Evolutionary conservation across 2,113 vertebrate species (phyloP), one percentile per base, ranked within the genome.

Genomic region (Macrotus californicus): DNA sequence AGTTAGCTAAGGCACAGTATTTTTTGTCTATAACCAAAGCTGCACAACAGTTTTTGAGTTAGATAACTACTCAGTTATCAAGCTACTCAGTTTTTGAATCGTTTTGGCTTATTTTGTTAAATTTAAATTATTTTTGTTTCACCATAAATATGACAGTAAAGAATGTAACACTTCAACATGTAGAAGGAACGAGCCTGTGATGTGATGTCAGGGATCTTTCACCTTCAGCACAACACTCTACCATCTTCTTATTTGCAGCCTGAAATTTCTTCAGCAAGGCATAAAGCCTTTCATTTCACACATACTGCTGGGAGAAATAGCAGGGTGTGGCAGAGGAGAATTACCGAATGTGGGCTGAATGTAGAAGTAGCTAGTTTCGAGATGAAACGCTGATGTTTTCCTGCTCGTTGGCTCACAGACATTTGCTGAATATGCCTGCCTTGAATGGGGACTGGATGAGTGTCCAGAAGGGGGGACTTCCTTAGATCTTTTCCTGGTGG

Each of bases 221-320:
- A 21, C n/a, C 41, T 29, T 77, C 9, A 19, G 26, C 2, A n/a
- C 66, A 69, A 16, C 4, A 19, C 21, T 14, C 24, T 1, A 43
- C 29, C 29, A 88, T 85, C 50, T 79, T 96, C 83, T 88, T 54
- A 86, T 91, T 85, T 75, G 41, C 43, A 88, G 19, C 39, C 77
- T 75, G 39, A 79, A 94, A 95, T 91, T 76, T 95, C 88, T 81
- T 80, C 85, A 91, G 26, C 21, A 73, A 89, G 82, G 36, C 61
- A 72, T 64, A 85, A 96, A 94, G 39, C 31, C 81, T 95, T 92
- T 85, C 76, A 94, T 94, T 92, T 94, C 61, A 87, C 13, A 76
- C 50, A 89, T 31, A 67, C 43, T 34, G 5, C 22, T 84, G 81
- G 76, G 84, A 36, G 19, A 95, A 97, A 87, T 81, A 29, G 87